Conservation (phyloP, 2,888 invertebrate genomes). For the Eumacrocentrus americanus region DNA sequence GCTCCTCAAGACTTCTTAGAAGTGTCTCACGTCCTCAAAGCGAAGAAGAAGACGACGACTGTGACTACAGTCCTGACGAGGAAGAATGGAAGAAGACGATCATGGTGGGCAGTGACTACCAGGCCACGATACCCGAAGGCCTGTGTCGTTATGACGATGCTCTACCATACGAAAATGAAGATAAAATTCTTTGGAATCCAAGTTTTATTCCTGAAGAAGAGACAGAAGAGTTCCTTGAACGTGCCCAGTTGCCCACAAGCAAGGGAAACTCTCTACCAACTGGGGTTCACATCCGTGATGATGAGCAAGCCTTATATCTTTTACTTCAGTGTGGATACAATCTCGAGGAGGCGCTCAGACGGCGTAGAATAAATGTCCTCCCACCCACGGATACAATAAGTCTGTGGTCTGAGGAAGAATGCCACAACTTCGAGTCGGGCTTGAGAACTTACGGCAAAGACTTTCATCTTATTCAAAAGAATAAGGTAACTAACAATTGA, state of each 20-base stretch:
- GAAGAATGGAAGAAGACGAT: slow-evolving; percentile 93
- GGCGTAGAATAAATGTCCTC: slow-evolving; percentile 77
- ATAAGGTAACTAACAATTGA: slow-evolving; percentile 69
- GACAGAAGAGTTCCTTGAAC: slow-evolving; percentile 82
- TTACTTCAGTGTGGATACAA: slow-evolving; percentile 94
- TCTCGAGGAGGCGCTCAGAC: slow-evolving; percentile 87
- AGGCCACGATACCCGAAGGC: slow-evolving; percentile 92
- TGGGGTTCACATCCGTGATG: slow-evolving; percentile 82
- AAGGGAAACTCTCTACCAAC: slow-evolving; percentile 67
- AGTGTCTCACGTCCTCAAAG: slow-evolving; percentile 76
- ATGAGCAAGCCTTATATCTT: slow-evolving; percentile 88
- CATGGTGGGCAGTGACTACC: slow-evolving; percentile 93
- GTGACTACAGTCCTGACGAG: slow-evolving; percentile 82
- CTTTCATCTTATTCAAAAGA: slow-evolving; percentile 91
- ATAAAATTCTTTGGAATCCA: slow-evolving; percentile 93
- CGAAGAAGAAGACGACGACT: slow-evolving; percentile 82
- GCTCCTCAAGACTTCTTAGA: slow-evolving; percentile 55
- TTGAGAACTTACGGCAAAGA: slow-evolving; percentile 94
- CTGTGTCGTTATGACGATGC: slow-evolving; percentile 91
- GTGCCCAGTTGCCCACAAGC: slow-evolving; percentile 60
- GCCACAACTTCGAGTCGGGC: slow-evolving; percentile 95
- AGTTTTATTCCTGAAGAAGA: slow-evolving; percentile 72
- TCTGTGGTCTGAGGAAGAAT: slow-evolving; percentile 97
- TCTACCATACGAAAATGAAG: slow-evolving; percentile 94
- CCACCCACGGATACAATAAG: slow-evolving; percentile 77